phyloP scores from a whole-genome alignment of 2,113 vertebrate genomes.

The Indicator indicator region DNA sequence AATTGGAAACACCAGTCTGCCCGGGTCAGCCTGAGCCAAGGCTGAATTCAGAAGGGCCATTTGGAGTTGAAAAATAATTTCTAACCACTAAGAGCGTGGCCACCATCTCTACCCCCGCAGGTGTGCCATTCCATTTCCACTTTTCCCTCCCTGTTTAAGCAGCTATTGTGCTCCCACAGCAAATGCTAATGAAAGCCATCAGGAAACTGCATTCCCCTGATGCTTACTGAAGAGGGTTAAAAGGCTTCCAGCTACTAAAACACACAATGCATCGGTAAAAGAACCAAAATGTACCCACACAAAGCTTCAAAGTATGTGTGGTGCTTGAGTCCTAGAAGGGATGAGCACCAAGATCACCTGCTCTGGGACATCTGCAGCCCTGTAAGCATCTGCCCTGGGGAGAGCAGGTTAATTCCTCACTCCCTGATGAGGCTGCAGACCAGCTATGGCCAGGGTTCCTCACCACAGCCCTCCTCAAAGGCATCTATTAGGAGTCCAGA shows the following conservation, averaged over 20 bases:
- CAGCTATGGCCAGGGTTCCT: not conserved
- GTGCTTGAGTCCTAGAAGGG: not conserved
- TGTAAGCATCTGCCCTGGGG: not conserved
- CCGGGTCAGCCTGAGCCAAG: not conserved
- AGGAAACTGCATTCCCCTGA: not conserved
- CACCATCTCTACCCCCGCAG: not conserved
- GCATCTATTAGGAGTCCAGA: not conserved
- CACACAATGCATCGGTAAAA: not conserved
- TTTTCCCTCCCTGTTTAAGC: not conserved
- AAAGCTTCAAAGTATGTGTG: not conserved
- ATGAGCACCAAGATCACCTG: not conserved
- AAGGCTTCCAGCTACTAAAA: constrained; percentile 27
- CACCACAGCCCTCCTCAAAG: not conserved
- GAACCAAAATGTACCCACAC: not conserved
- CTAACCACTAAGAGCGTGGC: not conserved
- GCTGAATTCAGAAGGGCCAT: not conserved
- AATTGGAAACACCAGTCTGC: not conserved
- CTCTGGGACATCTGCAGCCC: not conserved
- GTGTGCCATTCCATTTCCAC: not conserved
- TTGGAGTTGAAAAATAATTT: not conserved
- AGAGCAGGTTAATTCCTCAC: not conserved
- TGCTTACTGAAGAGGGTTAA: not conserved
- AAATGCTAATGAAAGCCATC: not conserved
- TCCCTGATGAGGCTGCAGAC: not conserved
- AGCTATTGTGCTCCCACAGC: not conserved